Conservation (phyloP, 2,888 invertebrate genomes). For the Elegia similella region DNA sequence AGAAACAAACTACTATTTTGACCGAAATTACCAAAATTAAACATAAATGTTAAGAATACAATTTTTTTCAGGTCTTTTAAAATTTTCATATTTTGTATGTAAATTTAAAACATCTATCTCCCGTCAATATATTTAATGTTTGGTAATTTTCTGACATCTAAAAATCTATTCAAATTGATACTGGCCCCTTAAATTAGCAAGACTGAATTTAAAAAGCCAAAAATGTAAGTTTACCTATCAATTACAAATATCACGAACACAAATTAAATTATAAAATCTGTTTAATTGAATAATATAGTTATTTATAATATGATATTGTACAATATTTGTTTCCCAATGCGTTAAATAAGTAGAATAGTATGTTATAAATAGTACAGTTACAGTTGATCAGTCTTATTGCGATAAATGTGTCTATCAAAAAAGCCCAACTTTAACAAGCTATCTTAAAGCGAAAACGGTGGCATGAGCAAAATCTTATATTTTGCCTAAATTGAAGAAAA, state of each 20-base stretch:
- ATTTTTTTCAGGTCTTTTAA: too few species aligned
- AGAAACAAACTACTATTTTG: too few species aligned
- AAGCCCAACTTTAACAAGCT: conserved; percentile 8
- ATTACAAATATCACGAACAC: conserved; percentile 13
- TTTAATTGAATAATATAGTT: conserved; percentile 4
- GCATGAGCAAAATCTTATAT: too few species aligned
- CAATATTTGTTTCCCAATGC: conserved; percentile 14
- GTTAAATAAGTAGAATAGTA: conserved; percentile 14
- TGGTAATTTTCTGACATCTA: too few species aligned
- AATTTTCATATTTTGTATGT: too few species aligned
- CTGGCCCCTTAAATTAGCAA: not conserved
- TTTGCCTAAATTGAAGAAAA: too few species aligned
- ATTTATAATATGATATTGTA: conserved; percentile 12
- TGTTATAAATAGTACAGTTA: conserved; percentile 6
- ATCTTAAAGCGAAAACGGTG: not conserved
- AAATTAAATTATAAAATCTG: conserved; percentile 14
- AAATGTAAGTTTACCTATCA: conserved; percentile 12
- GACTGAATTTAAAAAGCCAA: not conserved
- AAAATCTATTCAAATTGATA: not conserved
- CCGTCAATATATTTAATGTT: too few species aligned
- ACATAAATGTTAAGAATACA: too few species aligned
- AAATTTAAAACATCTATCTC: too few species aligned
- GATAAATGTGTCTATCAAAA: conserved; percentile 5
- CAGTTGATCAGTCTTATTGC: conserved; percentile 13
- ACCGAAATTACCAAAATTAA: too few species aligned